Conservation (phyloP, 2,888 invertebrate species). For the Hecatera dysodea region DNA sequence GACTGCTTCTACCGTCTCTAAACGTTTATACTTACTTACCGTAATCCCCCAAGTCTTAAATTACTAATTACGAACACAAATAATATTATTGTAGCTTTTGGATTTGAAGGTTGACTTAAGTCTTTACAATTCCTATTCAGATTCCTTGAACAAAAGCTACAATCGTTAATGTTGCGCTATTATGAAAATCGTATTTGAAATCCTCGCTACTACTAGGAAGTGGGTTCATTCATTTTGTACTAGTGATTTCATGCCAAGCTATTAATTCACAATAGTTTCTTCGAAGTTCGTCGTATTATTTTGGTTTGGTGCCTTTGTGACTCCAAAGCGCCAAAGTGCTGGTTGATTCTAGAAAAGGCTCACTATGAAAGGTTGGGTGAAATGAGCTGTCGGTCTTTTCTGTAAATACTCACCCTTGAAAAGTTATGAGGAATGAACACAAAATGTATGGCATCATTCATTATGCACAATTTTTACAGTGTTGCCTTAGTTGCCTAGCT, state of each 20-base stretch:
- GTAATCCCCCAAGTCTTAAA: not conserved
- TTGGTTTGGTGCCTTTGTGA: not conserved
- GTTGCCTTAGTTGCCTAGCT: too few species aligned
- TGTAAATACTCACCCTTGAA: too few species aligned
- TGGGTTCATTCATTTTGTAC: not conserved
- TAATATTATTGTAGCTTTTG: not conserved
- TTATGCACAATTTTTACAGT: too few species aligned
- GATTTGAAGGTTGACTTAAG: too few species aligned
- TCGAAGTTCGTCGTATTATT: not conserved
- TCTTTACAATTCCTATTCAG: constrained; percentile 11
- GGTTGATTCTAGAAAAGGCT: too few species aligned
- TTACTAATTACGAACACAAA: not conserved
- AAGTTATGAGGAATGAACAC: too few species aligned
- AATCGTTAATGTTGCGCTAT: constrained; percentile 2
- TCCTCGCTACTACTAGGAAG: not conserved
- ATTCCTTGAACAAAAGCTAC: constrained; percentile 20
- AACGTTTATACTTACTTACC: not conserved
- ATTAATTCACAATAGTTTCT: constrained; percentile 11
- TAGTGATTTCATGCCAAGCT: constrained; percentile 1
- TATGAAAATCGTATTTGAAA: constrained; percentile 11
- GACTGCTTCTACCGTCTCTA: not conserved
- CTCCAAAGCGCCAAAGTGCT: not conserved
- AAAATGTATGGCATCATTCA: too few species aligned
- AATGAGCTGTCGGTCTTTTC: too few species aligned
- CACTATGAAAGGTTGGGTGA: too few species aligned